Conservation (phyloP, 1,140 invertebrate species). For the Calycopis cecrops region DNA sequence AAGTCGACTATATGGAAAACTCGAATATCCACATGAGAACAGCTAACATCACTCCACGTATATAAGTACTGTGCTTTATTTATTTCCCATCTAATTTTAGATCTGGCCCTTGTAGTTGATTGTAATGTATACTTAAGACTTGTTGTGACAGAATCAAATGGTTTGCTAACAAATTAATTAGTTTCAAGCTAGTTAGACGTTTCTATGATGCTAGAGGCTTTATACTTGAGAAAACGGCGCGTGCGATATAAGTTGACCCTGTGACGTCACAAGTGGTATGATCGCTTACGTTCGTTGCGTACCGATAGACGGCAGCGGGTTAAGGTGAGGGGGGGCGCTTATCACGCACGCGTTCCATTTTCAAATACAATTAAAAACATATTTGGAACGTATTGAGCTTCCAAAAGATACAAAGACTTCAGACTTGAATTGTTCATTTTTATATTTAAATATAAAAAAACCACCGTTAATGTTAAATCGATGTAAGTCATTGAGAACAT, state of each 20-base stretch:
- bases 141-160: slow-evolving; percentile 8
- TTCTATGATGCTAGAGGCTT: too few species aligned
- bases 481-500: slow-evolving; percentile 1
- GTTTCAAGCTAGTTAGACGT: slow-evolving; percentile 1
- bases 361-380: too few species aligned
- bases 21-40: slow-evolving; percentile 69
- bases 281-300: too few species aligned
- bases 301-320: too few species aligned
- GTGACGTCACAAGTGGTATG: too few species aligned
- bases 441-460: slow-evolving; percentile 8
- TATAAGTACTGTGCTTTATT: slow-evolving; percentile 34
- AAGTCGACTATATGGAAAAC: slow-evolving; percentile 66
- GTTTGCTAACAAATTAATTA: not conserved
- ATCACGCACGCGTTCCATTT: too few species aligned
- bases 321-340: too few species aligned
- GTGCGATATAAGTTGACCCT: too few species aligned
- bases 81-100: slow-evolving; percentile 47
- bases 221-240: too few species aligned
- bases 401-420: not conserved
- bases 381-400: not conserved
- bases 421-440: slow-evolving; percentile 10
- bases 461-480: slow-evolving; percentile 9
- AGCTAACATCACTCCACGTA: slow-evolving; percentile 27
- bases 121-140: slow-evolving; percentile 25
- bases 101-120: slow-evolving; percentile 56